Percentiles rank a stretch among this genome's conserved stretches.
Evolutionary conservation across 2,113 vertebrate species (phyloP).

Genomic region (Cromileptes altivelis): DNA sequence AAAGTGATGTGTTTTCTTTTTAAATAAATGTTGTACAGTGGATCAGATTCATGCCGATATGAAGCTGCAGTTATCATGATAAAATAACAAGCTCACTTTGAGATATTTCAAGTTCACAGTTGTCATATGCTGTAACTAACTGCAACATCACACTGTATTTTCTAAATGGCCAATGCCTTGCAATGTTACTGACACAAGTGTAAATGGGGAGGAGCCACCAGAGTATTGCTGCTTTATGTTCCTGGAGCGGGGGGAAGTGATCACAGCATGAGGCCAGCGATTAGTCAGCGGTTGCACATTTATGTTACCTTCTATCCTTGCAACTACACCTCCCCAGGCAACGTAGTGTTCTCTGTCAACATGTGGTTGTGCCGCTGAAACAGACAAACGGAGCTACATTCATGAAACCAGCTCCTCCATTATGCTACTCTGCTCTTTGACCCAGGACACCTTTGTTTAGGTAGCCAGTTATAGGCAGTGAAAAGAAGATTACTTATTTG

Average conservation of each 20-base stretch:
- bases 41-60: too few species aligned
- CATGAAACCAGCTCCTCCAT: not conserved
- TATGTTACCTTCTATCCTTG: not conserved
- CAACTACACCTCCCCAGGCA: not conserved
- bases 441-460: slow-evolving; percentile 20
- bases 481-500: slow-evolving; percentile 37
- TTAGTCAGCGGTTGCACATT: slow-evolving; percentile 10
- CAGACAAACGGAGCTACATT: slow-evolving; percentile 27
- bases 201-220: not conserved
- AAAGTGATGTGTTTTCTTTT: too few species aligned
- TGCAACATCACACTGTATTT: too few species aligned
- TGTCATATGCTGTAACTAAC: too few species aligned
- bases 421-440: not conserved
- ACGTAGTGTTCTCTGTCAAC: not conserved
- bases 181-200: too few species aligned
- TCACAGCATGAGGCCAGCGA: not conserved
- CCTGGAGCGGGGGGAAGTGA: not conserved
- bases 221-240: not conserved
- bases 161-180: too few species aligned
- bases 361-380: not conserved
- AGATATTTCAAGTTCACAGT: too few species aligned
- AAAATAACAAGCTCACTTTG: too few species aligned
- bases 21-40: too few species aligned
- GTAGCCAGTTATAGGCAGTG: not conserved
- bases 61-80: too few species aligned